Evolutionary conservation across 2,888 invertebrate genomes (phyloP), one percentile per base, ranked within the genome.

Genomic region (Arrhopalites spinosus): DNA sequence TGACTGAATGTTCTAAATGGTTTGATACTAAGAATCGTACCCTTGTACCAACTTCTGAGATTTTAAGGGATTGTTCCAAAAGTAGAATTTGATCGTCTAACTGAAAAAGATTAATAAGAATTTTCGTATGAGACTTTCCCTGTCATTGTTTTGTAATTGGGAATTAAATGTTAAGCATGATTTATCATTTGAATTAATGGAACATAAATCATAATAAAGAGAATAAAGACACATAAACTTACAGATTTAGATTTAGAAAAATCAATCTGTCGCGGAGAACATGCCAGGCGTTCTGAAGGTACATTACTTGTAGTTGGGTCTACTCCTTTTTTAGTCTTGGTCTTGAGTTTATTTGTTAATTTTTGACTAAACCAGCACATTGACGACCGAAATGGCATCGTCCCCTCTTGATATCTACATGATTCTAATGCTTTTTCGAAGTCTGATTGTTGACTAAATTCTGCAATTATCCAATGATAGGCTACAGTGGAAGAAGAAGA

Each of bases 391-490:
- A 59, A 81, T 3, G 82, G 81, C 15, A 81, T 56, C 2, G 77
- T 74, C 29, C 78, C 80, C 53, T 81, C 80, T 11, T 77, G 69
- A 78, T 77, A 74, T 25, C 72, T 47, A 75, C 77, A 77, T 15
- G 73, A 64, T 0, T 72, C 30, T 11, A 80, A 53, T 8, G 80
- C 81, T 25, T 79, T 76, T 0, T 59, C 23, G 11, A 77, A 80
- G 61, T 78, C 77, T 29, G 79, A 68, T 25, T 70, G 59, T 25
- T 75, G 61, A 11, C 75, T 61, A 74, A 82, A 81, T 70, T 82
- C 81, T 20, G 82, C 81, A 17, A 82, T 47, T 0, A 82, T 47
- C 82, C 82, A 82, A 64, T 82, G 82, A 71, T 78, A 77, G 13
- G 67, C 72, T 0, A 20, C 36, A n/a, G 45, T 17, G 17, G 78